Conservation (phyloP, 1,140 invertebrate genomes). For the Nephotettix cincticeps region DNA sequence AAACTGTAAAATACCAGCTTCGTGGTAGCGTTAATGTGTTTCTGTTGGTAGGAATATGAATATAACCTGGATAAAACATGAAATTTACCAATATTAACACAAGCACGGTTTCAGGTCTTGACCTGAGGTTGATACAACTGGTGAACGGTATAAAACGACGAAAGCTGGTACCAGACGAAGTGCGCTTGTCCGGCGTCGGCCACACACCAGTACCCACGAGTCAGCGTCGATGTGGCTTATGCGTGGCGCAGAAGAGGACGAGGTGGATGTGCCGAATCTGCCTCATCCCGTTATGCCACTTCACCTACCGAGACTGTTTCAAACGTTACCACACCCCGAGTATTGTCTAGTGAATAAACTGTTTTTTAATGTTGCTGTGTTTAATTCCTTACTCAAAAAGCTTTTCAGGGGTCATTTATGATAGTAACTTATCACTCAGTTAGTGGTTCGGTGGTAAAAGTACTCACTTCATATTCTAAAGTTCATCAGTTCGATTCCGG, state of each 20-base stretch:
- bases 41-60: no score
- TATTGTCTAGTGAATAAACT: no score
- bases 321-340: background rate
- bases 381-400: background rate
- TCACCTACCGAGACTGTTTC: background rate
- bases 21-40: no score
- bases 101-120: no score
- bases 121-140: background rate
- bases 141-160: background rate
- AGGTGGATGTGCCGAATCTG: constrained; percentile 6
- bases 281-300: background rate
- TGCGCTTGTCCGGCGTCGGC: background rate
- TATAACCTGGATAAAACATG: no score
- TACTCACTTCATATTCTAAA: no score
- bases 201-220: background rate
- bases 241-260: background rate
- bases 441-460: background rate
- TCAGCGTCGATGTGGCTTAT: background rate
- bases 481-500: no score
- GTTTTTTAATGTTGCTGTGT: background rate
- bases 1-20: no score
- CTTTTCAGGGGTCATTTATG: background rate
- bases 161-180: background rate
- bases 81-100: no score
- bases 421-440: background rate